Evolutionary conservation across 2,888 invertebrate genomes (phyloP).

Genomic region (Mongoloraphidia duomilia): DNA sequence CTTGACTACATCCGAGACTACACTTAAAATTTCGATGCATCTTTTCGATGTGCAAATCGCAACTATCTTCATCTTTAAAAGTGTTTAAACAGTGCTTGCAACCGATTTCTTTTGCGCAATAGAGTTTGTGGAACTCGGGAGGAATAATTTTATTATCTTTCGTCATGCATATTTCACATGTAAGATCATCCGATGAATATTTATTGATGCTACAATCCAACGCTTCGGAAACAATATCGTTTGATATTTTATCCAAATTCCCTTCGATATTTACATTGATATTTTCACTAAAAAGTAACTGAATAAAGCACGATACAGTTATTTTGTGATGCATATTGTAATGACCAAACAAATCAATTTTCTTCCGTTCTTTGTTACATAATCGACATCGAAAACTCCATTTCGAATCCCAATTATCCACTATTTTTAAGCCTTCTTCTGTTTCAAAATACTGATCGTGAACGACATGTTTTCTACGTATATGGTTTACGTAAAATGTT

Average conservation of each 20-base stretch:
- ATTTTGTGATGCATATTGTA: conserved; percentile 3
- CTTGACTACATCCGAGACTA: background rate
- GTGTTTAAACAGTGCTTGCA: conserved; percentile 1
- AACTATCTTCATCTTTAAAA: background rate
- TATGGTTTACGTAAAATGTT: background rate
- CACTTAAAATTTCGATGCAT: conserved; percentile 4
- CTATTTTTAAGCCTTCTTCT: background rate
- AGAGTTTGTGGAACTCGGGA: conserved; percentile 7
- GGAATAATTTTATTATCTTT: conserved; percentile 4
- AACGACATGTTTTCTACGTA: conserved; percentile 1
- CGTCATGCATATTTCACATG: conserved; percentile 4
- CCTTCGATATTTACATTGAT: background rate
- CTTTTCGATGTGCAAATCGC: conserved; percentile 1
- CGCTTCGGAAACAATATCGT: no score
- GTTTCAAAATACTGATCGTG: background rate
- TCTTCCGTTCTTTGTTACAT: conserved; percentile 1
- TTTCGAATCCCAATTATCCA: conserved; percentile 1
- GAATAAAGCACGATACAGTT: background rate
- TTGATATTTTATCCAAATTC: background rate
- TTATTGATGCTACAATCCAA: no score
- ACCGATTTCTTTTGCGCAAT: conserved; percentile 1
- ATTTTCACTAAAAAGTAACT: background rate
- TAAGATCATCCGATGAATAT: background rate
- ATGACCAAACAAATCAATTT: conserved; percentile 2
- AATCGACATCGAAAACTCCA: conserved; percentile 2